Conservation (phyloP, 2,113 vertebrate genomes). For the Aegypius monachus region DNA sequence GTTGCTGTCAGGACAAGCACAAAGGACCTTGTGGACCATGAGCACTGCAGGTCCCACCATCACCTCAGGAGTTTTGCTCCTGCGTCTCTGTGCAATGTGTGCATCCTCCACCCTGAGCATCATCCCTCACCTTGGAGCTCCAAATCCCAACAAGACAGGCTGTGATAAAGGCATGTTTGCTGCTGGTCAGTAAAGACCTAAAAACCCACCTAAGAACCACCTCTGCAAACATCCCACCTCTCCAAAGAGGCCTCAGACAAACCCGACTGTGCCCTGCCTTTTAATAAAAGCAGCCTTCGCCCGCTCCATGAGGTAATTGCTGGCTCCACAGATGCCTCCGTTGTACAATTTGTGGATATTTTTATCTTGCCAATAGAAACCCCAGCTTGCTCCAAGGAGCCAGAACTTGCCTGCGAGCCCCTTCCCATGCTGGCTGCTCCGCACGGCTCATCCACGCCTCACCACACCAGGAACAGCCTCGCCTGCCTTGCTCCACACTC, state of each 20-base stretch:
- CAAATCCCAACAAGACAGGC: accelerated
- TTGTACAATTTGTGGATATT: neutral
- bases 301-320: neutral
- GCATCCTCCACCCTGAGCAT: neutral
- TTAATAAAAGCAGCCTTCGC: neutral
- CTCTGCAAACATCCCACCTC: neutral
- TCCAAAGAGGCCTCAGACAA: neutral
- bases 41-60: neutral
- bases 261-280: neutral
- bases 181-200: neutral
- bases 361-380: neutral
- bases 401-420: neutral
- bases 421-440: neutral
- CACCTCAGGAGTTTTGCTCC: neutral
- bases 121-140: neutral
- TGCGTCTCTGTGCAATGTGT: accelerated
- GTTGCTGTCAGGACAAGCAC: neutral
- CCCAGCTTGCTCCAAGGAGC: neutral
- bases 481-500: neutral
- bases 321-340: neutral
- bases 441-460: neutral
- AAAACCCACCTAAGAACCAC: neutral
- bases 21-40: neutral
- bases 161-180: neutral
- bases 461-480: accelerated